Evolutionary conservation across 1,140 invertebrate genomes (phyloP), one percentile per base, ranked within the genome.

Genomic region (Neodiprion fabricii): DNA sequence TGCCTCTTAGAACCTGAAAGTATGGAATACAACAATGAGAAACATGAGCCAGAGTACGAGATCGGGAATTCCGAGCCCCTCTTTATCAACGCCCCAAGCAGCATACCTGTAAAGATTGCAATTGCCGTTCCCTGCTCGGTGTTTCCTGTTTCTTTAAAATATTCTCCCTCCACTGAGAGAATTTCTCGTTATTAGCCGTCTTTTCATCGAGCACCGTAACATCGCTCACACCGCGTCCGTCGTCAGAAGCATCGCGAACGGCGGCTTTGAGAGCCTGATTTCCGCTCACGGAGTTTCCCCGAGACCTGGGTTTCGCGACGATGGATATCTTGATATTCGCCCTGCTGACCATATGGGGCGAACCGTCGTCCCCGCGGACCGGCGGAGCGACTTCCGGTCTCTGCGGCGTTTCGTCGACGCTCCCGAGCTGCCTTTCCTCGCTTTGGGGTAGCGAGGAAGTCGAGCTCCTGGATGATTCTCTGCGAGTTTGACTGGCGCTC

Each of bases 1-100:
- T 89, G 80, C 83, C 89, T 73, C 87, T 87, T 10, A 90, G 79
- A 71, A 89, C 85, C 87, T 89, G 72, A 0, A 74, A 73, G 17
- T n/a, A 72, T n/a, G 61, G 79, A 78, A 73, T 11, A 70, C 67
- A 70, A 70, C 28, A 40, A 2, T 70, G 23, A 70, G 9, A 40
- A 65, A 21, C 12, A 65, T 14, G 61, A 65, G 4, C 61, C 14
- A 66, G 21, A 66, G n/a, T 47, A 72, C 61, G n/a, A n/a, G 5
- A 66, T 47, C 1, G 3, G 23, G 5, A 70, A 70, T 70, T 28
- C 12, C 0, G 17, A n/a, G 14, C 40, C 5, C 21, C 65, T 72
- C 68, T 72, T 11, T 28, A 61, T 14, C 53, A 61, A 9, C 53
- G 9, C 11, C 53, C 28, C 66, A 70, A 71, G n/a, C 9, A 48